Conservation (phyloP, 2,888 invertebrate genomes). For the Unio delphinus region DNA sequence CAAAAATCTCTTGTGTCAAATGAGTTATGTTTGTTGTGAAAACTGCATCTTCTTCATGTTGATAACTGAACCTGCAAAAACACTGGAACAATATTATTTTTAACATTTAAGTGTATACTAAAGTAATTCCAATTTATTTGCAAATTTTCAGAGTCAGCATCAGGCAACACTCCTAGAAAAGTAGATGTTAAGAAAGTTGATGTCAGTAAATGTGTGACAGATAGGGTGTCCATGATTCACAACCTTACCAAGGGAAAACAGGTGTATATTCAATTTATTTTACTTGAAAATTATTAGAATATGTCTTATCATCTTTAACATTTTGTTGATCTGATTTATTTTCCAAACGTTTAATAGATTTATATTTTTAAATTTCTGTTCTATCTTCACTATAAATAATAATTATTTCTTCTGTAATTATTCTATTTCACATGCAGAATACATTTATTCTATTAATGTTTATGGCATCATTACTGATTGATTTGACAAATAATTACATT, state of each 20-base stretch:
- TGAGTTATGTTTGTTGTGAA: too few species aligned
- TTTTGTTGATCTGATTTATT: neutral
- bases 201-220: constrained; percentile 62
- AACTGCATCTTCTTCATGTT: too few species aligned
- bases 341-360: constrained; percentile 6
- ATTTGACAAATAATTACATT: too few species aligned
- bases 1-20: too few species aligned
- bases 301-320: too few species aligned
- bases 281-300: too few species aligned
- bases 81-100: neutral
- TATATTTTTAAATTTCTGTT: too few species aligned
- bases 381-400: too few species aligned
- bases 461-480: too few species aligned
- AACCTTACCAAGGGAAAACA: constrained; percentile 50
- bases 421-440: too few species aligned
- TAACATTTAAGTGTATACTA: neutral
- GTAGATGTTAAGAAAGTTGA: constrained; percentile 53
- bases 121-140: neutral
- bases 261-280: constrained; percentile 4
- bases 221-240: constrained; percentile 62
- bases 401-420: too few species aligned
- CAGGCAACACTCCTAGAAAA: constrained; percentile 27
- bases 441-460: too few species aligned
- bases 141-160: neutral
- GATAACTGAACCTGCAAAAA: neutral